Percentiles rank a stretch among this genome's conserved stretches.
Evolutionary conservation across 2,113 vertebrate species (phyloP).

Genomic region (Odontesthes bonariensis): DNA sequence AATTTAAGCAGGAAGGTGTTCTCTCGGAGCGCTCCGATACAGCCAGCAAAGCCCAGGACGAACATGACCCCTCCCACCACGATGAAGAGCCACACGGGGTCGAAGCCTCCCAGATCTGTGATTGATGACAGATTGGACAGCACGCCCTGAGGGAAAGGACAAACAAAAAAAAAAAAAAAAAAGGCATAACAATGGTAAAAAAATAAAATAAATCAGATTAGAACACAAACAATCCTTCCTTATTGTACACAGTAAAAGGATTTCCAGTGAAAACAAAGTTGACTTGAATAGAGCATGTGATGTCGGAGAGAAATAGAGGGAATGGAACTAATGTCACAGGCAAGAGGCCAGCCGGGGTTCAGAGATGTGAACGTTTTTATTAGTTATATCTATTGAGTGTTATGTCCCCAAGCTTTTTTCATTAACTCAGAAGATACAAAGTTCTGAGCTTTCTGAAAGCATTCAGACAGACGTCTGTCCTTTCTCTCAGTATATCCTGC

Average conservation of each 20-base stretch:
- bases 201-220: no score
- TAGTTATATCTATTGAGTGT: slow-evolving; percentile 13
- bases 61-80: slow-evolving; percentile 93
- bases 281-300: slow-evolving; percentile 24
- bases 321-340: slow-evolving; percentile 19
- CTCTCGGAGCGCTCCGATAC: slow-evolving; percentile 92
- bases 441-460: slow-evolving; percentile 14
- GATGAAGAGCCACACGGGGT: slow-evolving; percentile 94
- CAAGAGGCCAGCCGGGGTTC: neutral
- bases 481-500: slow-evolving; percentile 52
- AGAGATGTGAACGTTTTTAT: neutral
- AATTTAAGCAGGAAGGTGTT: slow-evolving; percentile 94
- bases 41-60: slow-evolving; percentile 91
- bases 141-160: slow-evolving; percentile 84
- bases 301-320: slow-evolving; percentile 30
- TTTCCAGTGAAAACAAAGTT: neutral
- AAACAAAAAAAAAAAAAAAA: no score
- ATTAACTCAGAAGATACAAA: neutral
- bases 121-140: slow-evolving; percentile 92
- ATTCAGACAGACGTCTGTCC: slow-evolving; percentile 24
- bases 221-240: no score
- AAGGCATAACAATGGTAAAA: slow-evolving; percentile 30
- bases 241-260: no score
- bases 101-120: slow-evolving; percentile 92
- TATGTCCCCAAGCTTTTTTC: neutral